Percentiles rank a stretch among this genome's conserved stretches.
Conservation (phyloP, 2,113 vertebrate species). For the Promerops cafer region DNA sequence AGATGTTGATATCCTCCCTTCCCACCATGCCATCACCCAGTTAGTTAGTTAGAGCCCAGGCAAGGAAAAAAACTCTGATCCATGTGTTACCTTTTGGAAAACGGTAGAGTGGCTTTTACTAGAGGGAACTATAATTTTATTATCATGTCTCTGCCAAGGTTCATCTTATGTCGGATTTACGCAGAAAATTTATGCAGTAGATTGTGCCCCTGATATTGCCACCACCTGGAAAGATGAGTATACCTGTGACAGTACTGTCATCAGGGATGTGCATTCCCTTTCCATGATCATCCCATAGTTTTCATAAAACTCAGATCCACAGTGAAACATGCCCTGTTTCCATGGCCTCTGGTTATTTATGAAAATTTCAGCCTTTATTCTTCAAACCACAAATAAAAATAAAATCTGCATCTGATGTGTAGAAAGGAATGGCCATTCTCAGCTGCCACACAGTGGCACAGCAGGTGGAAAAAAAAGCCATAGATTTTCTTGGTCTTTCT, state of each 20-base stretch:
- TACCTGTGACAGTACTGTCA: not conserved
- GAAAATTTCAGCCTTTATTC: not conserved
- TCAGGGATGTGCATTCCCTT: not conserved
- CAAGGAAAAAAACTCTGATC: not conserved
- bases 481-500: not conserved
- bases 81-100: not conserved
- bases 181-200: too few species aligned
- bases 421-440: not conserved
- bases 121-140: not conserved
- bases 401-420: not conserved
- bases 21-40: not conserved
- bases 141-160: not conserved
- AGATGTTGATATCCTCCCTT: not conserved
- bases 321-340: not conserved
- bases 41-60: not conserved
- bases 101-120: not conserved
- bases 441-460: not conserved
- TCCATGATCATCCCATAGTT: fast-evolving
- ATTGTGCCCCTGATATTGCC: not conserved
- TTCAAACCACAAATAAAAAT: not conserved
- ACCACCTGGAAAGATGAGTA: not conserved
- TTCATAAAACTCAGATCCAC: not conserved
- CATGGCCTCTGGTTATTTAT: not conserved
- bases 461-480: not conserved
- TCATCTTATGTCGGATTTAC: not conserved